Percentiles rank a stretch among this genome's conserved stretches.
phyloP scores from a whole-genome alignment of 2,797 vertebrate genomes.

The Hydrolagus colliei region DNA sequence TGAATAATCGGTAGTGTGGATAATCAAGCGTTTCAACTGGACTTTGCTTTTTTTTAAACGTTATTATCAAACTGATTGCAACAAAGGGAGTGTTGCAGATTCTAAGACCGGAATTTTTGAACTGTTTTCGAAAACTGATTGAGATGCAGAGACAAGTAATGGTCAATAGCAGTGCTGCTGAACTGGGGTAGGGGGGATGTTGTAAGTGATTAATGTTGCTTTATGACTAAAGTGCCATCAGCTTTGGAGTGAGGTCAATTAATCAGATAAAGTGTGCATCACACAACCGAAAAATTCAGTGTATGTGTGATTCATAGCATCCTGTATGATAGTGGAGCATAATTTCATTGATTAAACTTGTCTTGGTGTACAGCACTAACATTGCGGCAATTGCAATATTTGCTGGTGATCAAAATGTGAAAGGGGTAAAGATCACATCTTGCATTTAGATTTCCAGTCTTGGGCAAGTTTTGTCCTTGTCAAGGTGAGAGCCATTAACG shows the following conservation, averaged over 20 bases:
- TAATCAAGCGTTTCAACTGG: too few relatives aligned
- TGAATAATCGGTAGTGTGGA: too few relatives aligned
- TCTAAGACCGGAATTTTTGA: background rate
- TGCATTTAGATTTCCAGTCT: too few relatives aligned
- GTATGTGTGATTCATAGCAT: background rate
- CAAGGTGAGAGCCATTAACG: too few relatives aligned
- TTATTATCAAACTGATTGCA: background rate
- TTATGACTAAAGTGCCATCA: slow-evolving; percentile 3
- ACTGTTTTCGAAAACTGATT: background rate
- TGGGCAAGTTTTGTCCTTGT: too few relatives aligned
- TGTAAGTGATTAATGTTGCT: background rate
- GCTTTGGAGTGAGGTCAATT: background rate
- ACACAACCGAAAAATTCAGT: background rate
- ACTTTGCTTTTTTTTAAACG: too few relatives aligned
- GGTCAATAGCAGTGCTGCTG: background rate
- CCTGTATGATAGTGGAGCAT: background rate
- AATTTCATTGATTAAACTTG: background rate
- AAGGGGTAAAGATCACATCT: background rate
- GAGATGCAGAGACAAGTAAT: background rate
- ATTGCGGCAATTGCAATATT: background rate
- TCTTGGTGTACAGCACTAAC: background rate
- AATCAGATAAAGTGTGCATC: slow-evolving; percentile 9
- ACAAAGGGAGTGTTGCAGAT: background rate
- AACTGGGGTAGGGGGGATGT: background rate
- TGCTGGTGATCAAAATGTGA: background rate